Evolutionary conservation across 2,888 invertebrate genomes (phyloP), one percentile per base, ranked within the genome.

Genomic region (Scrobipalpa costella): DNA sequence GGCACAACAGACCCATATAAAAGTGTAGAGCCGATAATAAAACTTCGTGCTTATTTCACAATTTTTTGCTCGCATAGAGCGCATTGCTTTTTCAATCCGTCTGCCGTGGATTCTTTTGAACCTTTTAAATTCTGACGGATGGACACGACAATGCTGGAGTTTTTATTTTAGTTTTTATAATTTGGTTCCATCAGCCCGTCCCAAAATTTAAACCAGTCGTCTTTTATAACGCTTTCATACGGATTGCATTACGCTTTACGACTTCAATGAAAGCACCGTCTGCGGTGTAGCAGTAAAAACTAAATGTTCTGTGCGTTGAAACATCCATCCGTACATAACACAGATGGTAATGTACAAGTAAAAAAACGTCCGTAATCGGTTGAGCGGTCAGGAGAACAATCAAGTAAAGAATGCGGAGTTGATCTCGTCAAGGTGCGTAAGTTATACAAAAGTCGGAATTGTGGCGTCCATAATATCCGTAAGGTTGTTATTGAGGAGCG

Each of bases 401-500:
- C 36, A 57, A 62, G 27, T 47, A 47, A 68, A 70, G 74, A 78
- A 75, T 73, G 73, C 71, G 66, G 65, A 67, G 67, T 73, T 69
- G 75, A 69, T 50, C 19, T 38, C 70, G 72, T 71, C 71, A 75
- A 72, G 72, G 71, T 77, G 72, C 69, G 70, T 74, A 72, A 73
- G 72, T 70, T 72, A 59, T 57, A 76, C 71, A 77, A 75, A 78
- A 79, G 75, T 76, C 71, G 76, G 75, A 82, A 78, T 79, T 71
- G 77, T 79, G 36, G 68, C 72, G 73, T 69, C 71, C 78, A 73
- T 81, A 82, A 83, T 81, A 83, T 80, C 82, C 79, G 83, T 84
- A 78, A 83, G 81, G 81, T 83, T 55, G 81, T 83, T 55, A 85
- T 79, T 80, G 84, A 84, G 81, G 85, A 85, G 89, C 89, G 90